These are phyloP conservation scores for Arctocebus calabarensis DNA, from an alignment of 2,797 vertebrate species.

Conservation along the genomic window DNA sequence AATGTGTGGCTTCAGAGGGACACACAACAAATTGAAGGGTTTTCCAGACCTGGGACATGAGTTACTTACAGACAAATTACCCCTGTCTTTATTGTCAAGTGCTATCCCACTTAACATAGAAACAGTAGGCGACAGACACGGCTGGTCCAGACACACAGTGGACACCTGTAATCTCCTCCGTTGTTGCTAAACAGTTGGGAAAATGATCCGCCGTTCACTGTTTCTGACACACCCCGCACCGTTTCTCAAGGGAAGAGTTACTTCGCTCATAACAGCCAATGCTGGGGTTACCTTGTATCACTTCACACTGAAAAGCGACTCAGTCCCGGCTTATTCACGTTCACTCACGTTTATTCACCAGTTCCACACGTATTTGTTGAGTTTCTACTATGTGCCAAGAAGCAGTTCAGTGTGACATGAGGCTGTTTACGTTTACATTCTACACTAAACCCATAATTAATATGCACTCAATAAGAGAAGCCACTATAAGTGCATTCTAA, in stretches of 20 bases:
- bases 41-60: not conserved
- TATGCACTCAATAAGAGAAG: accelerated
- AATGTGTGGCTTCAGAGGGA: not conserved
- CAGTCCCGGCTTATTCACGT: accelerated
- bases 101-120: not conserved
- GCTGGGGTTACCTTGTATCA: not conserved
- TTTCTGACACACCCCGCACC: not conserved
- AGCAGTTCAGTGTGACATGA: accelerated
- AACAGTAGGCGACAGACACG: not conserved
- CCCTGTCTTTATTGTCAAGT: not conserved
- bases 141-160: not conserved
- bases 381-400: not conserved
- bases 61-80: no score
- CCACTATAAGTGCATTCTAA: no score
- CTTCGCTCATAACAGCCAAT: not conserved
- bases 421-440: not conserved
- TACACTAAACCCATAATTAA: not conserved
- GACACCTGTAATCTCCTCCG: not conserved
- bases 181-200: not conserved
- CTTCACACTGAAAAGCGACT: not conserved
- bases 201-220: not conserved
- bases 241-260: not conserved
- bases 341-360: not conserved
- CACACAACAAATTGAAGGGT: not conserved
- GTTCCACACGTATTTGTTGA: not conserved